phyloP scores from a whole-genome alignment of 2,113 vertebrate genomes.

The Falcunculus frontatus region DNA sequence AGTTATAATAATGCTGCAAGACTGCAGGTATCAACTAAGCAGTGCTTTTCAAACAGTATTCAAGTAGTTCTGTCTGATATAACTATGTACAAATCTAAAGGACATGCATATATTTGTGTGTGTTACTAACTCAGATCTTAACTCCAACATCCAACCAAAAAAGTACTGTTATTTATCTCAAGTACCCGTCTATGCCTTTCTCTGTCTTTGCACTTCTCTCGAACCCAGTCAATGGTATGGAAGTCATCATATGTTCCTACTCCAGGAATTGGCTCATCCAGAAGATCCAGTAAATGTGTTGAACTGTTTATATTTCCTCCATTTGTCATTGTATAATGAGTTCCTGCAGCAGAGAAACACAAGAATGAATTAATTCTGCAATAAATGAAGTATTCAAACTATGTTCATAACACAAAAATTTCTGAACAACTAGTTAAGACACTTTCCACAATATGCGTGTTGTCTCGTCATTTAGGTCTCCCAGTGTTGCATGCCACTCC shows the following conservation, averaged over 20 bases:
- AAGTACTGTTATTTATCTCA: not conserved
- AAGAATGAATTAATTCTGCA: not conserved
- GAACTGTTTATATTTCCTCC: slow-evolving; percentile 91
- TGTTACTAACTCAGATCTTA: not conserved
- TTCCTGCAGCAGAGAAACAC: slow-evolving; percentile 72
- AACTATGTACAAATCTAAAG: not conserved
- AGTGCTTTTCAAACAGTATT: not conserved
- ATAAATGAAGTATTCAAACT: not conserved
- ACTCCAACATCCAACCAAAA: not conserved
- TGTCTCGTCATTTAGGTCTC: not conserved
- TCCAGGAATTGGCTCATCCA: slow-evolving; percentile 97
- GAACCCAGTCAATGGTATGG: slow-evolving; percentile 98
- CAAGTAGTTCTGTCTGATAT: not conserved
- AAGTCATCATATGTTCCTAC: slow-evolving; percentile 98
- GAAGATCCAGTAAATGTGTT: slow-evolving; percentile 93
- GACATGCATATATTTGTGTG: not conserved
- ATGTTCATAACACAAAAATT: not conserved
- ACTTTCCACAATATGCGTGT: not conserved
- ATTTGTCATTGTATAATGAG: slow-evolving; percentile 96
- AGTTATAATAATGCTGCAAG: not conserved
- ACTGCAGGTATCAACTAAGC: not conserved
- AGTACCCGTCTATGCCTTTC: slow-evolving; percentile 94
- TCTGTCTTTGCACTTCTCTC: slow-evolving; percentile 97
- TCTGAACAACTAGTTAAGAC: not conserved
- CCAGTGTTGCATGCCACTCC: not conserved